Conservation (phyloP, 2,113 vertebrate species). For the Oryzias celebensis region DNA sequence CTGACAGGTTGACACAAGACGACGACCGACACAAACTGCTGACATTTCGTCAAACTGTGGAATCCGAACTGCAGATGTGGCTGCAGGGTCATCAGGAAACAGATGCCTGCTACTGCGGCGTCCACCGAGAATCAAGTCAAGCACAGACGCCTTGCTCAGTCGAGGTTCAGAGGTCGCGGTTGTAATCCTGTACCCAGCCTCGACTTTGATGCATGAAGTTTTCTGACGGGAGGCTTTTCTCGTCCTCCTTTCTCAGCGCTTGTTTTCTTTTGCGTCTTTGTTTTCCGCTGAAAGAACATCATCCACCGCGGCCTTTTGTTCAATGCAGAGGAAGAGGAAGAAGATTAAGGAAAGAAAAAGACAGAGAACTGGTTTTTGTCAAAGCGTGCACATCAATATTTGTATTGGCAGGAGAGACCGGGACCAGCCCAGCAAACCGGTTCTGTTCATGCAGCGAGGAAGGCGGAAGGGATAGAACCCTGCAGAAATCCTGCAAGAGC, state of each 20-base stretch:
- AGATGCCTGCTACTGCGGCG: constrained; percentile 24
- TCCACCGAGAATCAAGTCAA: not conserved
- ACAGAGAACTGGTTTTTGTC: constrained; percentile 34
- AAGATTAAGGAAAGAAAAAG: constrained; percentile 14
- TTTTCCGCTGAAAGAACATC: constrained; percentile 3
- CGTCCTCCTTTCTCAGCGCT: not conserved
- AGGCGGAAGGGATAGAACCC: not conserved
- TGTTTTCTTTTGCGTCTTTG: constrained; percentile 5
- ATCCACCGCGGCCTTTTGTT: constrained; percentile 7
- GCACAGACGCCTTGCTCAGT: not conserved
- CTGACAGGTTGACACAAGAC: constrained; percentile 18
- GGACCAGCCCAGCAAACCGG: constrained; percentile 39
- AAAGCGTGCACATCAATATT: constrained; percentile 37
- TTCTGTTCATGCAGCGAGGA: constrained; percentile 18
- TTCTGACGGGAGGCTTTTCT: not conserved
- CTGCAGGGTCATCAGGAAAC: constrained; percentile 23
- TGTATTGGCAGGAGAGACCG: constrained; percentile 42
- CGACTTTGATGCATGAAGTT: not conserved
- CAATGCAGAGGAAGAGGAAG: constrained; percentile 28
- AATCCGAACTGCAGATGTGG: too few relatives aligned
- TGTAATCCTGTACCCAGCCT: not conserved
- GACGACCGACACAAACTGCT: constrained; percentile 17
- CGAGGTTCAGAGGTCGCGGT: not conserved
- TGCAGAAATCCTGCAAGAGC: not conserved
- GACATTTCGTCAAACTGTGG: too few relatives aligned